phyloP scores from a whole-genome alignment of 2,113 vertebrate genomes.

The Coturnix japonica region DNA sequence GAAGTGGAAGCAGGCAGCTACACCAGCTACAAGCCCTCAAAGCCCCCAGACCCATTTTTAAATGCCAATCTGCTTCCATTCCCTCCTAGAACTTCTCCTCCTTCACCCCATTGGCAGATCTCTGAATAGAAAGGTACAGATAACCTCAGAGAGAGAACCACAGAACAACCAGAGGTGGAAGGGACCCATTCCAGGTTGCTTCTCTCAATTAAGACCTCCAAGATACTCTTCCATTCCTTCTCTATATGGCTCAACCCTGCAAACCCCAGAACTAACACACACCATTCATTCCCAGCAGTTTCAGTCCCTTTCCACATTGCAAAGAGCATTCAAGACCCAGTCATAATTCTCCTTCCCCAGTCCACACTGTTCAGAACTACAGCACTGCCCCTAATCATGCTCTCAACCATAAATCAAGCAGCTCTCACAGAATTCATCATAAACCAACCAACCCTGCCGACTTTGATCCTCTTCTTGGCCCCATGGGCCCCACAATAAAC shows the following conservation, averaged over 20 bases:
- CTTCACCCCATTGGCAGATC: neutral
- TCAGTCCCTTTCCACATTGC: neutral
- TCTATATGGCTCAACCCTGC: neutral
- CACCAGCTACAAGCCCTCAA: too few relatives aligned
- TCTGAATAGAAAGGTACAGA: neutral
- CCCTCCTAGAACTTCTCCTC: neutral
- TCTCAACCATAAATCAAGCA: neutral
- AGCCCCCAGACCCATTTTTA: neutral
- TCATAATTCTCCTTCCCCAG: neutral
- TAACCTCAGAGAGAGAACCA: neutral
- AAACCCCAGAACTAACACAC: neutral
- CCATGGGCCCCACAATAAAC: neutral
- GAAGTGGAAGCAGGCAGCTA: too few relatives aligned
- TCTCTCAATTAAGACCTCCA: too few relatives aligned
- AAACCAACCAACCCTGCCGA: neutral
- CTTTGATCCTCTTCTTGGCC: neutral
- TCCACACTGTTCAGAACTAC: neutral
- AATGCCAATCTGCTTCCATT: neutral
- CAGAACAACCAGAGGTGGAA: too few relatives aligned
- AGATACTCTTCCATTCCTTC: neutral
- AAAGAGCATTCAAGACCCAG: neutral
- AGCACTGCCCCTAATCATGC: neutral
- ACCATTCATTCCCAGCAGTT: neutral
- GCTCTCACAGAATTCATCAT: neutral
- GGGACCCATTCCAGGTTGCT: fast-evolving